phyloP scores from a whole-genome alignment of 2,797 vertebrate genomes.

The Ctenopoma multispine region DNA sequence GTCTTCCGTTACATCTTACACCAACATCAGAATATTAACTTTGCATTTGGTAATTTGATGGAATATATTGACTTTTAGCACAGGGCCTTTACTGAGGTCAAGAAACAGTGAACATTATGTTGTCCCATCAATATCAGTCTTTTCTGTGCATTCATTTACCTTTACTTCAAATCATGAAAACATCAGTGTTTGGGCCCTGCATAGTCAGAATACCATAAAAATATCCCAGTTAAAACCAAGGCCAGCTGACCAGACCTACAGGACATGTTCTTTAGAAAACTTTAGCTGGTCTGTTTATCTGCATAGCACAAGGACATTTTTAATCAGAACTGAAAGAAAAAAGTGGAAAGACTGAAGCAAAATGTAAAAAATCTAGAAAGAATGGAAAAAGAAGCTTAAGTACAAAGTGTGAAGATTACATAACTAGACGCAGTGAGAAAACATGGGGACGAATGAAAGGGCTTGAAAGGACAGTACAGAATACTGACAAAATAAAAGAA shows the following conservation, averaged over 20 bases:
- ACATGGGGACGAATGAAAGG: not conserved
- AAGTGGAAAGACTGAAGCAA: not conserved
- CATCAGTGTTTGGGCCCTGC: too few relatives aligned
- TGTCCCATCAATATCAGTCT: too few relatives aligned
- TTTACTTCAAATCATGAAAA: too few relatives aligned
- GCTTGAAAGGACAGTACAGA: not conserved
- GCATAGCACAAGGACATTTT: not conserved
- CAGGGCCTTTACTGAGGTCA: too few relatives aligned
- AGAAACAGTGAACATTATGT: too few relatives aligned
- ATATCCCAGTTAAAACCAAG: not conserved
- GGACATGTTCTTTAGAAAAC: not conserved
- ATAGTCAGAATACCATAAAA: not conserved
- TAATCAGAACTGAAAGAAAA: slow-evolving; percentile 17
- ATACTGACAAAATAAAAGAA: not conserved
- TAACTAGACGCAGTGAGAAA: slow-evolving; percentile 2
- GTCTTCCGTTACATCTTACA: too few relatives aligned
- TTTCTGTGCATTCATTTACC: too few relatives aligned
- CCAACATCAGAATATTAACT: too few relatives aligned
- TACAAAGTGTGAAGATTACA: slow-evolving; percentile 28
- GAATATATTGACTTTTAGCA: too few relatives aligned
- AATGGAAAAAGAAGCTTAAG: not conserved
- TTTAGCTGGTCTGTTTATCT: not conserved
- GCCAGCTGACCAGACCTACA: rapidly evolving
- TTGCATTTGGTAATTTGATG: too few relatives aligned
- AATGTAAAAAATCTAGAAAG: slow-evolving; percentile 20